Conservation (phyloP, 2,888 invertebrate genomes). For the Hartigia nigra region DNA sequence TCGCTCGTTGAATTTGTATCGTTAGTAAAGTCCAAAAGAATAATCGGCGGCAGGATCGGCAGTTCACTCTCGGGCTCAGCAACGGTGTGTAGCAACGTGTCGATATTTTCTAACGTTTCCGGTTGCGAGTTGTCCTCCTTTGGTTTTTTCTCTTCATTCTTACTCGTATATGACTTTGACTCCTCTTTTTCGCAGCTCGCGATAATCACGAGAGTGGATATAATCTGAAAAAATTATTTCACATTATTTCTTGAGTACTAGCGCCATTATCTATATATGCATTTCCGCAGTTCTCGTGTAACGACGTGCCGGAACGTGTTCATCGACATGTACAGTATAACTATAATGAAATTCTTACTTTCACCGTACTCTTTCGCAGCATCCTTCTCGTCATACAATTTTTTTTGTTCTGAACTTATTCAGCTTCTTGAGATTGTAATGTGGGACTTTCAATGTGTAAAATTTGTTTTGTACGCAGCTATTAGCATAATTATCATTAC, state of each 20-base stretch:
- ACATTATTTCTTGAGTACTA: background rate
- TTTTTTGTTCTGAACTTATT: background rate
- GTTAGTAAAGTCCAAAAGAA: slow-evolving; percentile 59
- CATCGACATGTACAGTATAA: slow-evolving; percentile 30
- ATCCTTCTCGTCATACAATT: slow-evolving; percentile 9
- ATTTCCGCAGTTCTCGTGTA: background rate
- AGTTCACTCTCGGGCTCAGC: slow-evolving; percentile 32
- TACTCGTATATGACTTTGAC: slow-evolving; percentile 17
- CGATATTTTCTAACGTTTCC: slow-evolving; percentile 10
- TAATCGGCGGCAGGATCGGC: slow-evolving; percentile 59
- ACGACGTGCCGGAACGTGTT: slow-evolving; percentile 12
- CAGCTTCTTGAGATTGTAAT: background rate
- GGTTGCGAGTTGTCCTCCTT: background rate
- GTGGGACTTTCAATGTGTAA: background rate
- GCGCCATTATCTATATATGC: background rate
- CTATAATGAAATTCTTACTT: slow-evolving; percentile 48
- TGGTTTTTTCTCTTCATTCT: slow-evolving; percentile 4
- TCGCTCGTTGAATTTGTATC: slow-evolving; percentile 43
- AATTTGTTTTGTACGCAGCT: background rate
- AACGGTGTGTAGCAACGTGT: slow-evolving; percentile 2
- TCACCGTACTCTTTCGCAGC: slow-evolving; percentile 42
- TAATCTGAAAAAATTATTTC: slow-evolving; percentile 39
- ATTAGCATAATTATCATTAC: background rate
- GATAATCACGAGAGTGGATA: slow-evolving; percentile 41
- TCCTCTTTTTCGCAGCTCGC: slow-evolving; percentile 25